Evolutionary conservation across 1,140 invertebrate species (phyloP).

Genomic region (Sitophilus oryzae): DNA sequence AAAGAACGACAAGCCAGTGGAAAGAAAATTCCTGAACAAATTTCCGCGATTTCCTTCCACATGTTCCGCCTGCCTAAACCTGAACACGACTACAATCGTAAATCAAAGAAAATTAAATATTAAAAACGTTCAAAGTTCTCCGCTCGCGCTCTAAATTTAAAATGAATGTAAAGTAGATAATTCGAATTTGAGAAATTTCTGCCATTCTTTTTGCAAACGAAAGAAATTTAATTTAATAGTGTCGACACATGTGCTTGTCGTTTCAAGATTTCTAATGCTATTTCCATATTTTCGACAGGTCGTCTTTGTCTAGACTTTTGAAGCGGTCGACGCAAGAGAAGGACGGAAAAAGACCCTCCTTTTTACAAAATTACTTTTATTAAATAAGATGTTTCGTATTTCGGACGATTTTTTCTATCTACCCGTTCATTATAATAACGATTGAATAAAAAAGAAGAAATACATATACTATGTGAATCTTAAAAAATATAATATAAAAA

Average conservation of each 20-base stretch:
- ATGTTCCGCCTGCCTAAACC: constrained; percentile 32
- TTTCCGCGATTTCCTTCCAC: constrained; percentile 10
- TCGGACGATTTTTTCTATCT: no score
- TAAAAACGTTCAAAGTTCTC: constrained; percentile 44
- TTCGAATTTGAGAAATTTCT: constrained; percentile 44
- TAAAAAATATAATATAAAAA: no score
- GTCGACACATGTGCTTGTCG: constrained; percentile 44
- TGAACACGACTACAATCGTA: constrained; percentile 43
- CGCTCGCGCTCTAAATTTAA: constrained; percentile 42
- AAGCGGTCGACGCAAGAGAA: background rate
- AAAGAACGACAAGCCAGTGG: background rate
- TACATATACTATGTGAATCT: no score
- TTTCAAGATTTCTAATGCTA: constrained; percentile 38
- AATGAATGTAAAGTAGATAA: constrained; percentile 47
- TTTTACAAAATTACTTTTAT: no score
- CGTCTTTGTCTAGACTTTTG: constrained; percentile 23
- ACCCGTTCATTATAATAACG: no score
- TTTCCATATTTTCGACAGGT: constrained; percentile 36
- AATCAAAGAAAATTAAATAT: constrained; percentile 47
- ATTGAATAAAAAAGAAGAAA: no score
- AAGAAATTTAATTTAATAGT: constrained; percentile 47
- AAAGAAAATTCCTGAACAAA: background rate
- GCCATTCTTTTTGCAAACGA: constrained; percentile 41
- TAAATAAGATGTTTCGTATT: no score
- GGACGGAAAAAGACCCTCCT: background rate